These are phyloP conservation scores for Bemisia tabaci DNA, from an alignment of 1,140 invertebrate genomes.

Conservation along the genomic window DNA sequence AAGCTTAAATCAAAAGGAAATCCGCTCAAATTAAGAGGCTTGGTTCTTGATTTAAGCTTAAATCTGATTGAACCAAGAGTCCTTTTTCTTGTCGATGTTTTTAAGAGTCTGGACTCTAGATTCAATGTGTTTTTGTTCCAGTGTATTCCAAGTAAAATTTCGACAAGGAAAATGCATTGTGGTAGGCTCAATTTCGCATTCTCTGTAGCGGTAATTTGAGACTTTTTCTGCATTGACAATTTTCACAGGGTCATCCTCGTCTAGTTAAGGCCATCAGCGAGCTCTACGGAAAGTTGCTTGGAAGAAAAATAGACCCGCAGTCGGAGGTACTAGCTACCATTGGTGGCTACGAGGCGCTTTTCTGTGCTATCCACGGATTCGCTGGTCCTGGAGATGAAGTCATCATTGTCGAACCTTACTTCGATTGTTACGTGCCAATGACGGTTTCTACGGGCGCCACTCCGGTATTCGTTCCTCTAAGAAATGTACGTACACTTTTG, in stretches of 20 bases:
- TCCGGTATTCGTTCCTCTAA: conserved; percentile 74
- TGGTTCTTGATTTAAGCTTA: too few relatives aligned
- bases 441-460: conserved; percentile 72
- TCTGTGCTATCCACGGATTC: conserved; percentile 67
- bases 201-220: too few relatives aligned
- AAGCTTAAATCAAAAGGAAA: too few relatives aligned
- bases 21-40: too few relatives aligned
- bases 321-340: conserved; percentile 75
- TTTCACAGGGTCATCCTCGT: conserved; percentile 53
- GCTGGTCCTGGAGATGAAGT: conserved; percentile 77
- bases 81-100: too few relatives aligned
- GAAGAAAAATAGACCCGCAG: conserved; percentile 56
- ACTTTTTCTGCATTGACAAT: too few relatives aligned
- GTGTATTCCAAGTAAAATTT: too few relatives aligned
- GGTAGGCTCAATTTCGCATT: too few relatives aligned
- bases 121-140: too few relatives aligned
- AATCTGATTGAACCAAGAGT: too few relatives aligned
- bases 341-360: conserved; percentile 86
- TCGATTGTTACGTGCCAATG: conserved; percentile 96
- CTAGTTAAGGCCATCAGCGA: conserved; percentile 71
- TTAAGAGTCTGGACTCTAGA: too few relatives aligned
- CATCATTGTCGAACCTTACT: conserved; percentile 96
- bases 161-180: too few relatives aligned
- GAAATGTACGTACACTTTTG: conserved; percentile 36
- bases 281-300: conserved; percentile 68